These are phyloP conservation scores for Odontocerum albicorne DNA, from an alignment of 2,888 invertebrate species.

Conservation along the genomic window DNA sequence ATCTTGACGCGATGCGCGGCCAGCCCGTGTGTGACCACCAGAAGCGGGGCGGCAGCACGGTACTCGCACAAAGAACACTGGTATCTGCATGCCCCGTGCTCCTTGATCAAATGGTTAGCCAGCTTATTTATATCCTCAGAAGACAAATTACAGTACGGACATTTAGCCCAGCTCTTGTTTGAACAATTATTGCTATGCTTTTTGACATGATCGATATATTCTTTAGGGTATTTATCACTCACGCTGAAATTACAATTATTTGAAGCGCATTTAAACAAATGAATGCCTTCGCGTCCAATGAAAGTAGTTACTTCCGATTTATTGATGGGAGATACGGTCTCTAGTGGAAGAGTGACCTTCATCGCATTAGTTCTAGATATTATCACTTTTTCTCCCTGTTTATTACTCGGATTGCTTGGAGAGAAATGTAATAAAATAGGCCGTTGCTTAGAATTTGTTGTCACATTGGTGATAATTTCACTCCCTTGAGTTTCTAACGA, in stretches of 20 bases:
- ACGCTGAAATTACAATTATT: not conserved
- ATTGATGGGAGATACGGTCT: too few relatives aligned
- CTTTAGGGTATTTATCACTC: not conserved
- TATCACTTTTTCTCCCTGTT: not conserved
- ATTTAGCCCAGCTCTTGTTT: slow-evolving; percentile 47
- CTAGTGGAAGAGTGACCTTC: not conserved
- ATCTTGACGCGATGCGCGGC: slow-evolving; percentile 43
- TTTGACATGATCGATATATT: slow-evolving; percentile 3
- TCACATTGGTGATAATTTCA: slow-evolving; percentile 29
- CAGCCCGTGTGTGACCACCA: slow-evolving; percentile 62
- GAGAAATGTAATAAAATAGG: not conserved
- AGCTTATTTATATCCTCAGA: slow-evolving; percentile 49
- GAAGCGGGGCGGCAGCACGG: slow-evolving; percentile 60
- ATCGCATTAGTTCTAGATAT: not conserved
- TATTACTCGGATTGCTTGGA: not conserved
- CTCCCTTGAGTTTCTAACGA: too few relatives aligned
- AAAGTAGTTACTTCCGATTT: too few relatives aligned
- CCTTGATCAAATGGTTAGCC: slow-evolving; percentile 61
- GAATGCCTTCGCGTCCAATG: too few relatives aligned
- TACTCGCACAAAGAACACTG: slow-evolving; percentile 71
- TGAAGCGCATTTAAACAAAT: slow-evolving; percentile 11
- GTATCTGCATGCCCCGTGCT: slow-evolving; percentile 62
- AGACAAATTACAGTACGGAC: slow-evolving; percentile 60
- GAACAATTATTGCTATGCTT: not conserved
- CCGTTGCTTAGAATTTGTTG: not conserved